Evolutionary conservation across 2,113 vertebrate genomes (phyloP), one percentile per base, ranked within the genome.

Genomic region (Piaya cayana): DNA sequence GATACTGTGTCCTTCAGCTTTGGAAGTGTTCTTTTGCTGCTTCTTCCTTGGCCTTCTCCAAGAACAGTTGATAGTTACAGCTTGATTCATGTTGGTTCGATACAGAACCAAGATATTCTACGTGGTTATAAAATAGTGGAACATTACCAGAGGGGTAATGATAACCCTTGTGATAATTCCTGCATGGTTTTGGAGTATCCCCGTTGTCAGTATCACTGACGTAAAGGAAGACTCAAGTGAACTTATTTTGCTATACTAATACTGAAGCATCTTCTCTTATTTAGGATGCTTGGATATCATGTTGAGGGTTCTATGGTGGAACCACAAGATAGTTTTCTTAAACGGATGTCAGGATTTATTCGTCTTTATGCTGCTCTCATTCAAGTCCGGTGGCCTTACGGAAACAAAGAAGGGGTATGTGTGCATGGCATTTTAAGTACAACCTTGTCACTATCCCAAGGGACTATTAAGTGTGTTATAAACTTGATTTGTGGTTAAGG

Each of bases 261-360:
- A 11, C 45, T 75, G 32, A 20, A 69, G 69, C 6, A 2, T 70
- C n/a, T 93, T 62, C 55, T 94, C 8, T 10, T 68, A 5, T 4
- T 13, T 91, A 99, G 99, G 96, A 98, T 98, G 49, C 98, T 99
- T 21, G 99, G 99, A 43, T 99, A 99, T 93, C 98, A 98, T 18
- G 98, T 99, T 58, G 97, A 98, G 6, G 98, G 99, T 82, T 98
- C 97, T 1, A 98, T 98, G 59, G 96, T 99, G 3, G 99, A 99
- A 79, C 98, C 98, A 39, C 98, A 99, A 89, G 99, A 99, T 95
- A 98, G 98, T 86, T 99, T 99, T 86, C 97, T 99, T 14, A 99
- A 99, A 84, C 98, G 99, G 63, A 99, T 99, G 99, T 99, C 99
- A 0, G 99, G 99, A 76, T 98, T 99, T 99, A 99, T 99, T 93